These are phyloP conservation scores for Idaea straminata DNA, from an alignment of 2,888 invertebrate genomes.

Conservation along the genomic window DNA sequence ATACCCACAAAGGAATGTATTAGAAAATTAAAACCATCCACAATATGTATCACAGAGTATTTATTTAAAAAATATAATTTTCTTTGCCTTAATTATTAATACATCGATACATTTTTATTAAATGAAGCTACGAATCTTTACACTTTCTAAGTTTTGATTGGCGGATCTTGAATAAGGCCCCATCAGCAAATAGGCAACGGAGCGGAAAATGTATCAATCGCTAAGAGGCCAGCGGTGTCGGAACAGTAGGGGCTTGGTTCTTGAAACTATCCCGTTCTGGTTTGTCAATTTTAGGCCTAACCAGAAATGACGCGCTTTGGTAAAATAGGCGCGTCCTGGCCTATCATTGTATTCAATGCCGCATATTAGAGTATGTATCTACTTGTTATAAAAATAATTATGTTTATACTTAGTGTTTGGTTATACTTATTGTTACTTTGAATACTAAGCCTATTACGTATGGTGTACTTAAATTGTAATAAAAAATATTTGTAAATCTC, in stretches of 20 bases:
- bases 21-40: slow-evolving; percentile 30
- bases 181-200: background rate
- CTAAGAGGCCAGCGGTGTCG: too few species aligned
- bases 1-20: slow-evolving; percentile 7
- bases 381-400: too few species aligned
- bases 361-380: too few species aligned
- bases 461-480: background rate
- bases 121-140: slow-evolving; percentile 1
- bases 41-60: slow-evolving; percentile 75
- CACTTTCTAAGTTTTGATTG: background rate
- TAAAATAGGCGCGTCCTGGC: too few species aligned
- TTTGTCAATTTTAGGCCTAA: too few species aligned
- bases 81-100: slow-evolving; percentile 7
- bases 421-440: background rate
- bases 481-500: background rate
- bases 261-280: too few species aligned
- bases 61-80: slow-evolving; percentile 65
- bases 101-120: background rate
- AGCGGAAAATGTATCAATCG: background rate
- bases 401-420: background rate
- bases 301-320: too few species aligned
- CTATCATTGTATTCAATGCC: too few species aligned
- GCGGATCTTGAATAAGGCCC: background rate
- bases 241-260: too few species aligned
- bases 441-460: background rate